These are phyloP conservation scores for Pholis gunnellus DNA, from an alignment of 2,113 vertebrate species.

Conservation along the genomic window DNA sequence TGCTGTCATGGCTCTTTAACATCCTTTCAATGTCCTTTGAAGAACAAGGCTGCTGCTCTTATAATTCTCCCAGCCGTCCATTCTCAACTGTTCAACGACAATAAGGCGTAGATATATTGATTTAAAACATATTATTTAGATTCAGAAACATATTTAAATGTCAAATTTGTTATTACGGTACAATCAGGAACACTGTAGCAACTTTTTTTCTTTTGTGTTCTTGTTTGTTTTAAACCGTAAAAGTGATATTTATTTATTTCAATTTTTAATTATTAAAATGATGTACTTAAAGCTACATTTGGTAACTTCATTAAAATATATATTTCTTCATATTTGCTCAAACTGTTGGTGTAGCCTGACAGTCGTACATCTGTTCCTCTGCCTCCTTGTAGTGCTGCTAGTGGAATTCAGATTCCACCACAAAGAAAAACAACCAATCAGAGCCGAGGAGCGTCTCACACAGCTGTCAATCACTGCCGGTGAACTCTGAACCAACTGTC, in stretches of 20 bases:
- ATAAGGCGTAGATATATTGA: background rate
- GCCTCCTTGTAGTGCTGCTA: background rate
- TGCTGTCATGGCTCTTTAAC: slow-evolving; percentile 19
- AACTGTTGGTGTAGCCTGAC: background rate
- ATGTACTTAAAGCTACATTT: background rate
- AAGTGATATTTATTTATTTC: too few species aligned
- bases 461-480: background rate
- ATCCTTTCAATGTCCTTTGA: background rate
- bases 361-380: background rate
- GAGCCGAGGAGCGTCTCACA: background rate
- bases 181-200: background rate
- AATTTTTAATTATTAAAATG: too few species aligned
- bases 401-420: too few species aligned
- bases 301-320: background rate
- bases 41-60: slow-evolving; percentile 8
- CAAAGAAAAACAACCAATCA: background rate
- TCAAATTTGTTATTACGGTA: background rate
- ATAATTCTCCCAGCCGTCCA: background rate
- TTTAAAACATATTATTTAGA: background rate
- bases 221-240: background rate
- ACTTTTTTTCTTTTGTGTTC: background rate
- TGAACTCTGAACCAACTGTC: background rate
- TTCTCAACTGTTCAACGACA: background rate
- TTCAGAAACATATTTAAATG: background rate
- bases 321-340: background rate